A percentile compares a stretch with the other conserved stretches of the same genome.
Conservation (phyloP, 2,113 vertebrate genomes). For the Plectropomus leopardus region DNA sequence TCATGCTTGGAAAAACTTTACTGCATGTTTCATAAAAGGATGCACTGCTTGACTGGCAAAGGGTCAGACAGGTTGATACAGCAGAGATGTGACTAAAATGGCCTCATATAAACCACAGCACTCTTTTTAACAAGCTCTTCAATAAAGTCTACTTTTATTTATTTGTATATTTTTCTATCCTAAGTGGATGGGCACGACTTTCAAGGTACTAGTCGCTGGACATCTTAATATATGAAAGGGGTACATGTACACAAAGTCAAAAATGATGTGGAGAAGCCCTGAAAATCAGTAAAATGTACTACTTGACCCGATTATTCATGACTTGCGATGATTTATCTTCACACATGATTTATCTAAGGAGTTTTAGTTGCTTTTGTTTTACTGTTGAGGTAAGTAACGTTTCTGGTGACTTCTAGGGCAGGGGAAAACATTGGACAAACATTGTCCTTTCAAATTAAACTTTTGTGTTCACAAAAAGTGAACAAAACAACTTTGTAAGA, state of each 20-base stretch:
- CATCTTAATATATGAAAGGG: neutral
- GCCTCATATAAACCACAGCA: neutral
- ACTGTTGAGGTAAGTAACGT: too few relatives aligned
- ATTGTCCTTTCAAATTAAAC: too few relatives aligned
- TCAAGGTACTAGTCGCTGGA: neutral
- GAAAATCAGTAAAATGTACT: too few relatives aligned
- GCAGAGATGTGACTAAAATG: slow-evolving; percentile 23
- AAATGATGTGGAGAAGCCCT: neutral
- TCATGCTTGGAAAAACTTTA: slow-evolving; percentile 59
- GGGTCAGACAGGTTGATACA: slow-evolving; percentile 18
- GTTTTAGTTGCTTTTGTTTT: too few relatives aligned
- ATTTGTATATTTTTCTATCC: neutral
- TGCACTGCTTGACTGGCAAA: slow-evolving; percentile 35
- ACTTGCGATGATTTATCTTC: too few relatives aligned
- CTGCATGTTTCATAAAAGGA: slow-evolving; percentile 42
- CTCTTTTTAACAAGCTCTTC: neutral
- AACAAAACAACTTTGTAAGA: too few relatives aligned
- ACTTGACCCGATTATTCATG: too few relatives aligned
- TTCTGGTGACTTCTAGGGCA: too few relatives aligned
- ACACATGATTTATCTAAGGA: too few relatives aligned
- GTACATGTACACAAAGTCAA: neutral
- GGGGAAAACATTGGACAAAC: too few relatives aligned
- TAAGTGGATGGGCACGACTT: neutral
- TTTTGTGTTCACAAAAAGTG: too few relatives aligned
- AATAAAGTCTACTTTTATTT: neutral